Conservation (phyloP, 2,797 vertebrate species). For the Darevskia mixta region DNA sequence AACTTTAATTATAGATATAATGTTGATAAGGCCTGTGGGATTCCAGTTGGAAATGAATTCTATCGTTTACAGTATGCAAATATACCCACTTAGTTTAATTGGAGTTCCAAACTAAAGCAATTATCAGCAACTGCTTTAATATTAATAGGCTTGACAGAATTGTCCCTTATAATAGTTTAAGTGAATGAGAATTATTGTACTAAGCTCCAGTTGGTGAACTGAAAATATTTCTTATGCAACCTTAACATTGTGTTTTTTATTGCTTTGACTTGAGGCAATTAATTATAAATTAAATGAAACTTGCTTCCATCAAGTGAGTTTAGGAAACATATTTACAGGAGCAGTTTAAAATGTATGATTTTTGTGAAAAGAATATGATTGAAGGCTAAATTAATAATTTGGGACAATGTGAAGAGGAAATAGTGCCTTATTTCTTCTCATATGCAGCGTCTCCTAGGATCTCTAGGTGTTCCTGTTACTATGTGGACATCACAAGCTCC, state of each 20-base stretch:
- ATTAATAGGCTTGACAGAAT: slow-evolving; percentile 74
- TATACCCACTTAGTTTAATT: slow-evolving; percentile 80
- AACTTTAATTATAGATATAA: slow-evolving; percentile 78
- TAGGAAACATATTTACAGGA: neutral
- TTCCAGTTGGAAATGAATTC: slow-evolving; percentile 68
- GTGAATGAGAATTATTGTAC: slow-evolving; percentile 70
- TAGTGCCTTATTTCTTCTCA: neutral
- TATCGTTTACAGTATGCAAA: slow-evolving; percentile 82
- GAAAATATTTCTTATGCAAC: slow-evolving; percentile 20
- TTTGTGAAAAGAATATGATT: neutral
- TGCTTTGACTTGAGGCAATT: slow-evolving; percentile 22
- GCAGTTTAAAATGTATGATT: slow-evolving; percentile 12
- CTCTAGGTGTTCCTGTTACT: neutral
- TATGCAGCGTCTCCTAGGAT: neutral
- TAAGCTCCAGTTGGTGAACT: slow-evolving; percentile 60
- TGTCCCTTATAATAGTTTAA: slow-evolving; percentile 72
- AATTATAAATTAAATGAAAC: slow-evolving; percentile 47
- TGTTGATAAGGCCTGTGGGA: slow-evolving; percentile 78
- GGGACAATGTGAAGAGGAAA: neutral
- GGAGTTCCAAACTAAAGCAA: slow-evolving; percentile 79
- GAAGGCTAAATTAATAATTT: neutral
- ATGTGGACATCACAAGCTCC: neutral
- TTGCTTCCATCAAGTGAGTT: slow-evolving; percentile 46
- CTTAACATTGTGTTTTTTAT: slow-evolving; percentile 28
- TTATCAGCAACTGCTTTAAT: slow-evolving; percentile 77